Conservation (phyloP, 2,113 vertebrate species). For the Boulengeromyrus knoepffleri region DNA sequence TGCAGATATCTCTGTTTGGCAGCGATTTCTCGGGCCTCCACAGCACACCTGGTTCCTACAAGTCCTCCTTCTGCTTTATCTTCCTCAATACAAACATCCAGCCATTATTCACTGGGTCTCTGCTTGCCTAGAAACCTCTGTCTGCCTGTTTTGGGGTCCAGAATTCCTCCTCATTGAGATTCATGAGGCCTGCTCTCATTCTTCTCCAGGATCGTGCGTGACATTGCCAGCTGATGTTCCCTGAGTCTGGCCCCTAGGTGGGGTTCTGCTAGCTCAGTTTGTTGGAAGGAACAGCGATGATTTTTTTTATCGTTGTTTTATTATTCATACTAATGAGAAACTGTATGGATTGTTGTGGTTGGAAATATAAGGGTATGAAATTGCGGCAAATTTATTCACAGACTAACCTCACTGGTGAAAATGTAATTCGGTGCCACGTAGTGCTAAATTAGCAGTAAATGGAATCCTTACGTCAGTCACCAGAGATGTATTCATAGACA, state of each 20-base stretch:
- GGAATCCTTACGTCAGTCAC: conserved; percentile 6
- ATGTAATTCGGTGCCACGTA: conserved; percentile 6
- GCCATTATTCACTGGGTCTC: background rate
- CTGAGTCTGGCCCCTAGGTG: background rate
- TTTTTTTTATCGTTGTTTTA: background rate
- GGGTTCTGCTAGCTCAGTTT: conserved; percentile 1
- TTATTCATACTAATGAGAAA: conserved; percentile 15
- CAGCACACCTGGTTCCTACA: background rate
- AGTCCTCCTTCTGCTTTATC: background rate
- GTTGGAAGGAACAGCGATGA: background rate
- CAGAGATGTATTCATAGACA: conserved; percentile 2
- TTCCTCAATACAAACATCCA: background rate
- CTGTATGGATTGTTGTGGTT: background rate
- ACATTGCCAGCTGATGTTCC: background rate
- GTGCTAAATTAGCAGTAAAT: conserved; percentile 9
- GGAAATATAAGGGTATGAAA: conserved; percentile 5
- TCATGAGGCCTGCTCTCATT: conserved; percentile 5
- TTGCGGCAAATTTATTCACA: conserved; percentile 11
- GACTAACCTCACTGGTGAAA: background rate
- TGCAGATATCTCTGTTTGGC: background rate
- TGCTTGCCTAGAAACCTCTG: background rate
- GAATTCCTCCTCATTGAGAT: conserved; percentile 14
- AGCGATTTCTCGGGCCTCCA: background rate
- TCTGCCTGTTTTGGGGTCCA: background rate
- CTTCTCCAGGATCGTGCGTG: background rate